A percentile compares a stretch with the other conserved stretches of the same genome.
Evolutionary conservation across 2,797 vertebrate genomes (phyloP).

Genomic region (Chaetophractus vellerosus): DNA sequence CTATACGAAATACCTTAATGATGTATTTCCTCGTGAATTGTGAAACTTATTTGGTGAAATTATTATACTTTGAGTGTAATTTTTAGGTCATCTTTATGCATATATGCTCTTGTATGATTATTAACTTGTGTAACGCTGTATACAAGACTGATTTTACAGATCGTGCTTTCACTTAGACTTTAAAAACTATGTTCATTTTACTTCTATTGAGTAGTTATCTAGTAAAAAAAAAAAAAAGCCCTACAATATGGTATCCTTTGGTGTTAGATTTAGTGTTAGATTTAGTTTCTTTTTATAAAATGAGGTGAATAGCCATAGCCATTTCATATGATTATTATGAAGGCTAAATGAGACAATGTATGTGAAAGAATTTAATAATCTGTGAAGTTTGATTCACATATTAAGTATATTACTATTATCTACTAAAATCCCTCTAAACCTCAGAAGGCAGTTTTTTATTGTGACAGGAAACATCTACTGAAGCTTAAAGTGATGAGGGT

Average conservation of each 20-base stretch:
- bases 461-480: neutral
- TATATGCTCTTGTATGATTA: neutral
- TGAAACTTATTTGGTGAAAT: conserved; percentile 49
- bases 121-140: neutral
- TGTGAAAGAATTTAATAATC: conserved; percentile 36
- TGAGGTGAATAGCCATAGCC: neutral
- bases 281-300: conserved; percentile 57
- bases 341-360: neutral
- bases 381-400: conserved; percentile 52
- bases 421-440: neutral
- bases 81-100: conserved; percentile 29
- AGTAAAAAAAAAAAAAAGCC: neutral
- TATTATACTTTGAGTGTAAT: neutral
- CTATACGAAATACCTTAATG: neutral
- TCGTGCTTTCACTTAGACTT: conserved; percentile 43
- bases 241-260: neutral
- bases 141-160: conserved; percentile 15
- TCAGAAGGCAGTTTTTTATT: conserved; percentile 52
- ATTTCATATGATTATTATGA: conserved; percentile 14
- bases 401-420: neutral
- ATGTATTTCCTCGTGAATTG: neutral
- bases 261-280: neutral
- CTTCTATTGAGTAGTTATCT: neutral
- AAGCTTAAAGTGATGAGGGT: conserved; percentile 2
- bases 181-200: conserved; percentile 57